Evolutionary conservation across 2,113 vertebrate species (phyloP), one percentile per base, ranked within the genome.

Genomic region (Tachysurus vachellii): DNA sequence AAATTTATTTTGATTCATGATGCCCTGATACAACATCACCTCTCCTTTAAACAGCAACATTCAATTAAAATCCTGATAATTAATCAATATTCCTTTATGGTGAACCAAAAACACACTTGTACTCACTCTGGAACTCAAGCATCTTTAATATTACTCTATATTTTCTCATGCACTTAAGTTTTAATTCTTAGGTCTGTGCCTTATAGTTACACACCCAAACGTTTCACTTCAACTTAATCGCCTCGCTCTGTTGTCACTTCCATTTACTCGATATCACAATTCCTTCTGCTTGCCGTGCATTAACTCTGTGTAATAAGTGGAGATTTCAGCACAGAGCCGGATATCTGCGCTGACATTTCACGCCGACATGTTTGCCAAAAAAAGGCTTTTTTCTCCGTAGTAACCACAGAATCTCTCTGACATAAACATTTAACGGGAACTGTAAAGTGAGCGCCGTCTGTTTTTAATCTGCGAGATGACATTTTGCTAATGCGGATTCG

Each of bases 391-490:
- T 54, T 77, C 14, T 13, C 26, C 12, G 3, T 31, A 56, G 82
- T 80, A 79, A 64, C 26, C n/a, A 21, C 54, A 57, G 70, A 50
- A 11, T 26, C 73, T 42, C 70, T 26, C 68, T 11, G 31, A 17
- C 80, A 31, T 31, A 83, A 64, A 83, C 59, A 50, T 47, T 79
- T 79, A 86, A 76, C 10, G 56, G 16, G 17, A 50, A 56, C 21
- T 80, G 57, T 88, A 81, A 80, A 85, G 31, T 31, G 68, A 66
- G 12, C 14, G 3, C 36, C 26, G 61, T 61, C 59, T 36, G 61
- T 73, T 86, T 88, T 86, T 83, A 86, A 83, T 83, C 59, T 82
- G 19, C 53, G 16, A 23, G 71, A 76, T 13, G 87, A 91, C 89
- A 80, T 79, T 0, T 36, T 10, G 56, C 12, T 85, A 31, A 88